Conservation (phyloP, 2,888 invertebrate species). For the Anodontia alba region DNA sequence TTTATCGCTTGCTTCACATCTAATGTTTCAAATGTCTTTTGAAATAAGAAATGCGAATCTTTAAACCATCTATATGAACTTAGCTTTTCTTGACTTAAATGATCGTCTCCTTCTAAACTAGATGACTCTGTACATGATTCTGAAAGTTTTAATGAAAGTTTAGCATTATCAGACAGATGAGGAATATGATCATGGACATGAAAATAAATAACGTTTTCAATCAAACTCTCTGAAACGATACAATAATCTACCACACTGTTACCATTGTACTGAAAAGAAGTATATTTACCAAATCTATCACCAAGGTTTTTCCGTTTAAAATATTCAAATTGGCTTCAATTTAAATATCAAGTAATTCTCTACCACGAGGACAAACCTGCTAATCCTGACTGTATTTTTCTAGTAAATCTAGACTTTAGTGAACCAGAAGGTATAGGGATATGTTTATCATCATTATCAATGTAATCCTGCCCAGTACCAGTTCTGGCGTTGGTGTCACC, state of each 20-base stretch:
- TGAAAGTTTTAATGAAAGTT: not conserved
- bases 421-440: not conserved
- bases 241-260: not conserved
- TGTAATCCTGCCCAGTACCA: not conserved
- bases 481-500: constrained; percentile 2
- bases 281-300: not conserved
- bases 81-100: too few relatives aligned
- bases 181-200: too few relatives aligned
- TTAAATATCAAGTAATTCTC: not conserved
- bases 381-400: not conserved
- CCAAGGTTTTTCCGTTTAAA: not conserved
- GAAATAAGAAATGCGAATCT: not conserved
- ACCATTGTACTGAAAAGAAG: not conserved
- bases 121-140: too few relatives aligned
- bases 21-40: not conserved
- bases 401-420: not conserved
- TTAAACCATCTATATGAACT: not conserved
- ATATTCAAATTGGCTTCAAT: not conserved
- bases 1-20: not conserved
- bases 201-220: not conserved
- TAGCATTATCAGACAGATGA: not conserved
- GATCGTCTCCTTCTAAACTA: too few relatives aligned
- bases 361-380: not conserved
- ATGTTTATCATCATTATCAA: not conserved
- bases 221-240: not conserved